Evolutionary conservation across 64 coral and sea anemone genomes (phyloP).

Genomic region (Dendrophyllia cribrosa): DNA sequence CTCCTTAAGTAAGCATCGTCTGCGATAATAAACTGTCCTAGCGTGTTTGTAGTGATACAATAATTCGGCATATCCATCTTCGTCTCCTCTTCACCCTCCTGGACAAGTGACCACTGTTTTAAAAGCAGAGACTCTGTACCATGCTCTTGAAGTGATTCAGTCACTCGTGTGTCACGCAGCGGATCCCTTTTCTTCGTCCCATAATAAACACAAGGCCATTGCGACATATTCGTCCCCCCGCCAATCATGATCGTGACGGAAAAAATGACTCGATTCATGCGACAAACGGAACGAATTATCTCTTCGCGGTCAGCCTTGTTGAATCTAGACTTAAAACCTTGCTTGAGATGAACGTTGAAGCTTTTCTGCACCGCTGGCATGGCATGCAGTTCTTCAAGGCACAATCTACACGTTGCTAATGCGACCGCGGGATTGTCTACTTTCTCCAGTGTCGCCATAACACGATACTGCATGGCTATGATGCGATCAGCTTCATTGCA

Average conservation of each 20-base stretch:
- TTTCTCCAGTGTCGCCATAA: constrained; percentile 41
- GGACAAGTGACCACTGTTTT: not conserved
- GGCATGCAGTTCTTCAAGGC: constrained; percentile 58
- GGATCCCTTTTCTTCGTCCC: not conserved
- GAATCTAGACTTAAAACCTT: not conserved
- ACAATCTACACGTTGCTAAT: constrained; percentile 39
- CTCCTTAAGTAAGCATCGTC: not conserved
- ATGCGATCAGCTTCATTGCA: constrained; percentile 69
- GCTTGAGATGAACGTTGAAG: not conserved
- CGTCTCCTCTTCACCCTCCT: not conserved
- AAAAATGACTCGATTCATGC: constrained; percentile 21
- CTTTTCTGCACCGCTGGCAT: constrained; percentile 33
- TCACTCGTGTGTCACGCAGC: not conserved
- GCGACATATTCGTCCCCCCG: not conserved
- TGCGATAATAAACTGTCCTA: not conserved
- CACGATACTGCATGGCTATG: constrained; percentile 44
- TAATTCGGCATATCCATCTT: not conserved
- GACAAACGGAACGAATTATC: constrained; percentile 42
- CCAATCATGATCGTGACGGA: not conserved
- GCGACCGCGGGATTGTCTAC: constrained; percentile 30
- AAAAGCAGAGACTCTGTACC: not conserved
- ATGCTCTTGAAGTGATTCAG: not conserved
- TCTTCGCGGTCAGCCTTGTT: not conserved
- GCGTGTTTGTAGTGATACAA: not conserved
- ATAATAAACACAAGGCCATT: not conserved